A percentile compares a stretch with the other conserved stretches of the same genome.
phyloP scores from a whole-genome alignment of 2,113 vertebrate genomes.

The Anguilla japonica region DNA sequence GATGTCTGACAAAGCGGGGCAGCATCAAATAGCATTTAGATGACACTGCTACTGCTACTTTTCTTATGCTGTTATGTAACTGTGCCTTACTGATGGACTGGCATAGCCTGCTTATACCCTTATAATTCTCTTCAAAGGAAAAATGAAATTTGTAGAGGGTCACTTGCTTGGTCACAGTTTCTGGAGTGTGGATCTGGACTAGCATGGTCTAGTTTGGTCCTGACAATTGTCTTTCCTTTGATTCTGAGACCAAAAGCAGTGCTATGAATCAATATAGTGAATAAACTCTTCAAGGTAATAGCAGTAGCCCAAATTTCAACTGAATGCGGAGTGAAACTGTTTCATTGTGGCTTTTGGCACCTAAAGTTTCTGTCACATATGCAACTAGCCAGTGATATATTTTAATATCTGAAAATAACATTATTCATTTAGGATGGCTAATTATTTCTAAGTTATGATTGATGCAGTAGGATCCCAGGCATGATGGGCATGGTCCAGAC shows the following conservation, averaged over 20 bases:
- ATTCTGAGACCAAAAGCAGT: background rate
- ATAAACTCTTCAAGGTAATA: no score
- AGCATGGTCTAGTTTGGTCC: background rate
- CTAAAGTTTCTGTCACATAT: no score
- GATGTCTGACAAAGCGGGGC: slow-evolving; percentile 28
- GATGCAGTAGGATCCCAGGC: background rate
- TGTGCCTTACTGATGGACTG: background rate
- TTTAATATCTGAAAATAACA: no score
- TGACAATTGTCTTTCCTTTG: background rate
- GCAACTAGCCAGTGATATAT: no score
- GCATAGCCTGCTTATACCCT: background rate
- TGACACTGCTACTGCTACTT: background rate
- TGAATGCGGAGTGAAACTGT: no score
- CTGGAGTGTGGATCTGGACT: background rate
- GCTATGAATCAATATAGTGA: no score
- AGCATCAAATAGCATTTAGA: background rate
- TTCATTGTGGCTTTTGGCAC: no score
- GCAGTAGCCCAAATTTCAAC: no score
- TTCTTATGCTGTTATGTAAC: slow-evolving; percentile 1
- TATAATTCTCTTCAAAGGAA: slow-evolving; percentile 1
- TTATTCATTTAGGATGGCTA: no score
- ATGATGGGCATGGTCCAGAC: background rate
- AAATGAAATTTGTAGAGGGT: background rate
- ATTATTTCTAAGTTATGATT: no score
- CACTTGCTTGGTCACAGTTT: background rate